Evolutionary conservation across 2,888 invertebrate species (phyloP), one percentile per base, ranked within the genome.

Genomic region (Mayetiola destructor): DNA sequence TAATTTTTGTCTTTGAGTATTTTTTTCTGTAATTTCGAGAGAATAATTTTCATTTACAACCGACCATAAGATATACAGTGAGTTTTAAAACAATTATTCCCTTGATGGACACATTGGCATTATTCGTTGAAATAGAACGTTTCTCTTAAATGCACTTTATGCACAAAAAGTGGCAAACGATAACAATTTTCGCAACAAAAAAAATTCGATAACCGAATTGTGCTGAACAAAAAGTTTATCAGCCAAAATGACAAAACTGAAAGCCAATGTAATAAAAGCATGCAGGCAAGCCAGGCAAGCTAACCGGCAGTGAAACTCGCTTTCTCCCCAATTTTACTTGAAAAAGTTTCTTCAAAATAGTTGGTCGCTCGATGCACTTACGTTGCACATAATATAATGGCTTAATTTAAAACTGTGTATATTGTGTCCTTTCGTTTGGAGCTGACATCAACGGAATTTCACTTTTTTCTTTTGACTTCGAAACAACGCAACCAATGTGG

Each of bases 21-120:
- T 48, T 27, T 42, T 39, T 42, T 8, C 48, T 27, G 23, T 23
- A 14, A 48, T 48, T 48, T 48, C 29, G 5, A 2, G 27, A 42
- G n/a, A n/a, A n/a, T n/a, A 42, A 23, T 48, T 32, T 27, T 48
- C 48, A 42, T 48, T 27, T 48, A 27, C 27, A 23, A 42, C 23
- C n/a, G 36, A 36, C 36, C 4, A 12, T 3, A 39, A 20, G 3
- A 39, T 10, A 16, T 2, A 3, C 39, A 39, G 5, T 39, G 32
- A 27, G 48, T 48, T 48, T 48, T 27, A 48, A 27, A 27, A 48
- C 48, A 48, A 48, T 48, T 23, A 48, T 27, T 48, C 48, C 48
- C 48, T 48, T 48, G 48, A 27, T 48, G 48, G 48, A 48, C 48
- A 48, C 48, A 16, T 48, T 48, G 42, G n/a, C n/a, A n/a, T n/a